Conservation (phyloP, 2,113 vertebrate species). For the Gasterosteus aculeatus region DNA sequence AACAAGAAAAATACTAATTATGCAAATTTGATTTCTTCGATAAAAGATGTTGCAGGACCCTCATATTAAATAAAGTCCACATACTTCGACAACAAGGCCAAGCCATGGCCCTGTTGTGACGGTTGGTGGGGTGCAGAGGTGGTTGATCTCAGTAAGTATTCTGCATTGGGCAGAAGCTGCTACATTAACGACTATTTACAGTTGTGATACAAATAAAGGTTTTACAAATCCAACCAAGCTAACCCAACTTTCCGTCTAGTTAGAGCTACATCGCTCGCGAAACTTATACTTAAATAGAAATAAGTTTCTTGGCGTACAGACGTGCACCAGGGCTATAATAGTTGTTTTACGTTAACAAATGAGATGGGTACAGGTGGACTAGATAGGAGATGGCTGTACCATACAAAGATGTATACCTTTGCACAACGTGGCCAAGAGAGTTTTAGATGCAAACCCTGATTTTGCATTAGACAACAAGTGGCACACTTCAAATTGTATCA, state of each 20-base stretch:
- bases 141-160: constrained; percentile 30
- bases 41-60: background rate
- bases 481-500: background rate
- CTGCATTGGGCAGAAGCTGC: constrained; percentile 24
- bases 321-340: too few relatives aligned
- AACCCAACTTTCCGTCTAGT: constrained; percentile 30
- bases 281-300: constrained; percentile 38
- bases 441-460: background rate
- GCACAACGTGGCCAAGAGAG: background rate
- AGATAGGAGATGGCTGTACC: background rate
- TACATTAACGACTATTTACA: constrained; percentile 48
- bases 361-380: background rate
- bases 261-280: constrained; percentile 35
- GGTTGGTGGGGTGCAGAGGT: background rate
- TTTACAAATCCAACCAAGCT: constrained; percentile 55
- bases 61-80: too few relatives aligned
- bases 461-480: background rate
- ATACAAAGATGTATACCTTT: background rate
- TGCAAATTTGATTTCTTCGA: background rate
- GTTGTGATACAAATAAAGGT: constrained; percentile 50
- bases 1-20: background rate
- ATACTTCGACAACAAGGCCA: background rate
- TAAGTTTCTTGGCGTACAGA: constrained; percentile 36
- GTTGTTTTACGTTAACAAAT: background rate
- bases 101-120: background rate